These are phyloP conservation scores for Neodiprion virginianus DNA, from an alignment of 1,140 invertebrate genomes.

Conservation along the genomic window DNA sequence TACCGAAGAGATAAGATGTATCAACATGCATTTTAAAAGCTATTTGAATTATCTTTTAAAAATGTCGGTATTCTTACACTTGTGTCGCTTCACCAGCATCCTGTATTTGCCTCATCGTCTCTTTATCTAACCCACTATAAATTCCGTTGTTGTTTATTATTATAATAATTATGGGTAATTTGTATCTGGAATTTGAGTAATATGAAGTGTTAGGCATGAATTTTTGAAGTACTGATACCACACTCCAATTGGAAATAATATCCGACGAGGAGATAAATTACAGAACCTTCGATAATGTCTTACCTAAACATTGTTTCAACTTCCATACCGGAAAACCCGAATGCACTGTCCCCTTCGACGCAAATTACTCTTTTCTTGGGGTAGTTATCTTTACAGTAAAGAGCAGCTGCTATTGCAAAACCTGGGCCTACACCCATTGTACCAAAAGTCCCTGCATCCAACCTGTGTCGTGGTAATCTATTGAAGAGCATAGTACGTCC, in stretches of 20 bases:
- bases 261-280: background rate
- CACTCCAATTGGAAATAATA: background rate
- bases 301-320: slow-evolving; percentile 91
- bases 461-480: slow-evolving; percentile 79
- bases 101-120: slow-evolving; percentile 76
- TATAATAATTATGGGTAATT: slow-evolving; percentile 88
- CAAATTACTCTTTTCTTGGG: slow-evolving; percentile 85
- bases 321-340: slow-evolving; percentile 98
- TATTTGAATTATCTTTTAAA: slow-evolving; percentile 19
- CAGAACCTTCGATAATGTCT: slow-evolving; percentile 17
- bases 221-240: background rate
- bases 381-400: slow-evolving; percentile 84
- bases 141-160: slow-evolving; percentile 98
- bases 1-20: slow-evolving; percentile 14
- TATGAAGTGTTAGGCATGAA: slow-evolving; percentile 9
- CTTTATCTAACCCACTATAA: slow-evolving; percentile 82
- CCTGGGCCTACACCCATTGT: slow-evolving; percentile 97
- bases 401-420: slow-evolving; percentile 90
- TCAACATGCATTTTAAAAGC: slow-evolving; percentile 26
- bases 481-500: slow-evolving; percentile 89
- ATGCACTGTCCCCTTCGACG: slow-evolving; percentile 94
- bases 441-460: slow-evolving; percentile 93
- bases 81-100: slow-evolving; percentile 68
- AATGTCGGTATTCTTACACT: slow-evolving; percentile 62
- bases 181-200: slow-evolving; percentile 71